Conservation (phyloP, 2,888 invertebrate genomes). For the Parthenolecanium corni region DNA sequence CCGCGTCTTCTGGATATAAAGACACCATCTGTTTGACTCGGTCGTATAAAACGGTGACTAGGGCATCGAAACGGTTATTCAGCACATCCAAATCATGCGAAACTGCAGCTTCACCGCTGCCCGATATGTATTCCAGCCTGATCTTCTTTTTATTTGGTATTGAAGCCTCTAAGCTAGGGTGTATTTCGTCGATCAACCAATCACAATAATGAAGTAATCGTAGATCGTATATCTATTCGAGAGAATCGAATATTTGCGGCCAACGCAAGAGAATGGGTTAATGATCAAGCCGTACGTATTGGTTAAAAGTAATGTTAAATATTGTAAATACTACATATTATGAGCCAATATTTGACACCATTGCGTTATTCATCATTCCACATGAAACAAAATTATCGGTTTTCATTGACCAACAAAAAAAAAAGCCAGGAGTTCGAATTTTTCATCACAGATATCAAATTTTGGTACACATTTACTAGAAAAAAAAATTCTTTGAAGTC, state of each 20-base stretch:
- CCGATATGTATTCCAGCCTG: constrained; percentile 35
- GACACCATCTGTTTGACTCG: constrained; percentile 55
- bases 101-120: constrained; percentile 55
- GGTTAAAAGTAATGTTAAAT: background rate
- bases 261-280: constrained; percentile 23
- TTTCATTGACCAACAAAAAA: background rate
- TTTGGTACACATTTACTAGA: background rate
- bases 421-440: background rate
- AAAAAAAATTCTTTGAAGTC: background rate
- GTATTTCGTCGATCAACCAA: constrained; percentile 66
- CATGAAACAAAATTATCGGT: background rate
- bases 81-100: constrained; percentile 66
- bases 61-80: constrained; percentile 63
- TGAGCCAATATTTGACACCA: no score
- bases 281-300: constrained; percentile 5
- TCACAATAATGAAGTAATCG: constrained; percentile 74
- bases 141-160: constrained; percentile 38
- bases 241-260: background rate
- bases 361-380: no score
- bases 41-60: constrained; percentile 57
- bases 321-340: no score
- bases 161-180: constrained; percentile 61
- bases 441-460: background rate
- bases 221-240: constrained; percentile 67
- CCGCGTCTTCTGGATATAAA: constrained; percentile 58